Base-by-base conservation (phyloP, 2,113 vertebrate genomes). In the Setophaga coronata region DNA sequence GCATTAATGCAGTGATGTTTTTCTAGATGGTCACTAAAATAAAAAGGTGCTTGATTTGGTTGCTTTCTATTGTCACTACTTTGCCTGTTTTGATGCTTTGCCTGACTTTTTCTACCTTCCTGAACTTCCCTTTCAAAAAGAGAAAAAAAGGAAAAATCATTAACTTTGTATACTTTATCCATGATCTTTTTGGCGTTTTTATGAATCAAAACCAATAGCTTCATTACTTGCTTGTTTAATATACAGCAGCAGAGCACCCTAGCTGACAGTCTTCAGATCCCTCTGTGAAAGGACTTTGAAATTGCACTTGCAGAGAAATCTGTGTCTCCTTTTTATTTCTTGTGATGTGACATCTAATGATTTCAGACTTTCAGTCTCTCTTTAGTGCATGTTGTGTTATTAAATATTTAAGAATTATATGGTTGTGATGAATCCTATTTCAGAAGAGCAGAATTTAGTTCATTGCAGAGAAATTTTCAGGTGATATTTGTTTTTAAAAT, bases 351-450 rank as follows among this genome's bases (percentile, higher is more conserved):
- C 45, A 82, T 85, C n/a, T 95, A 80, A 94, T 87, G 87, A 87
- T 93, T 93, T 88, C 50, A 82, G 62, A 38, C 62, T 91, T 93
- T 79, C 53, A 51, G 36, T 74, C 25, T 77, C 51, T 79, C 76
- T 85, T 69, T 69, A 85, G 53, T 58, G 40, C 6, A 17, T 94
- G 89, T 94, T 93, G 71, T 82, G n/a, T 69, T 93, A 95, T 94
- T 96, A 93, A 96, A 90, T 96, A 96, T 96, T 94, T 76, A 94
- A 87, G 56, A 85, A 76, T 79, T 45, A 34, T 65, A n/a, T 50
- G 18, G 48, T 85, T 72, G 18, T 87, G 74, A 80, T 69, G 77
- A 76, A 69, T 87, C 18, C 23, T 60, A 5, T 93, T 92, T 93
- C 25, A 84, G 65, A 79, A 64, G 10, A 87, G 36, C 18, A 69